Base-by-base conservation (phyloP, 2,113 vertebrate genomes). In the Theropithecus gelada region DNA sequence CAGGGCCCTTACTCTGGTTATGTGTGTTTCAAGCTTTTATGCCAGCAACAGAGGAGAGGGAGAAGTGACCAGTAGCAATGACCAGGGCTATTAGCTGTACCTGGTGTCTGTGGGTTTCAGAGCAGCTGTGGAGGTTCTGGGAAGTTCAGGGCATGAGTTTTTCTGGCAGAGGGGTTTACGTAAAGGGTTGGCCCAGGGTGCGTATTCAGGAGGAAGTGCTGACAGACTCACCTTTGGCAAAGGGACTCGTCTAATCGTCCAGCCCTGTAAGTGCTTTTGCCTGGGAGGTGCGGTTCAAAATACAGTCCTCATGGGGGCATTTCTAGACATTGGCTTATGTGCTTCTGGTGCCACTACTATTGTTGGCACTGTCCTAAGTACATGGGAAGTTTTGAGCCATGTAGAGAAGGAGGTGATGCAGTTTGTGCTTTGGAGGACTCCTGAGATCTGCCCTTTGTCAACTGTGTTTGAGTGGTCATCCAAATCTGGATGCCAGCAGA, bases 241-340 rank as follows among this genome's bases (percentile, higher is more conserved):
- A 94, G 97, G 97, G 40, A 97, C 97, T 23, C 80, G 81, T 76
- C 50, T 98, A 79, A 89, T 45, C 68, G 45, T 98, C 84, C 94
- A 75, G 50, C 94, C 97, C 48, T 13, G 98, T 98, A 97, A 98
- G 98, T 98, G 38, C 16, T 75, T 89, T 94, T 66, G 32, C 52
- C 13, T 6, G 1, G 89, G 38, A 88, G 5, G 1, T 72, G 14
- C 50, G 61, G 18, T 4, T 88, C 72, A 89, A 87, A 87, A 66
- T 30, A 9, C 18, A 61, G 30, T 40, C 64, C 30, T 5, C 25
- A 2, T 4, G 5, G 64, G 75, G 16, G 92, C 78, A 32, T 92
- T 92, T 72, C 76, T 78, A 92, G 66, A 40, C 35, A 27, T 57
- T 88, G 61, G 52, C 59, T 80, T 48, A 4, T 9, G 20, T 55